Conservation (phyloP, 1,140 invertebrate genomes). For the Plutomurus gul region DNA sequence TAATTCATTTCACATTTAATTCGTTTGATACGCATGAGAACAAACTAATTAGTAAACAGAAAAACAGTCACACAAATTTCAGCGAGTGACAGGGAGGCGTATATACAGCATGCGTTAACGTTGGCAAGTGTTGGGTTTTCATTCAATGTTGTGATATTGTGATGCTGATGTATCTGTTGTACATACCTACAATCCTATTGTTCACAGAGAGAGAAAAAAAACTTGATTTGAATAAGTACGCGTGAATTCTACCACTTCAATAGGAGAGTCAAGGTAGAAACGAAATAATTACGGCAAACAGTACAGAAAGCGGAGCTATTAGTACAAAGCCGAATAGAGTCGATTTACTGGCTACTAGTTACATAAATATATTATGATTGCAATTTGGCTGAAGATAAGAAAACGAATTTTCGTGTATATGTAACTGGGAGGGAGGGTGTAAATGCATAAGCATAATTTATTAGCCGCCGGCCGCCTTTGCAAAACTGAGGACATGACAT, state of each 20-base stretch:
- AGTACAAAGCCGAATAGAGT: no score
- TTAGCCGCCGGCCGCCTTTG: not conserved
- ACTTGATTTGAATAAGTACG: not conserved
- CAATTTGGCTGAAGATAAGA: no score
- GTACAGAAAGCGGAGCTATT: no score
- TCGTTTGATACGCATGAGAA: no score
- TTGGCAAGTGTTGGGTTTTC: constrained; percentile 16
- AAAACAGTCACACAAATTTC: not conserved
- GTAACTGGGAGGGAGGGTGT: not conserved
- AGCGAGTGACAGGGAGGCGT: constrained; percentile 10
- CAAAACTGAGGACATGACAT: constrained; percentile 2
- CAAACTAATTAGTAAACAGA: not conserved
- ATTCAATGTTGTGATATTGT: not conserved
- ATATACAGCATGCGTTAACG: not conserved
- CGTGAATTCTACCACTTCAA: no score
- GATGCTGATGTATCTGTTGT: not conserved
- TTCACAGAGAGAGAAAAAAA: not conserved
- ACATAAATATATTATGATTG: no score
- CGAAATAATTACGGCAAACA: no score
- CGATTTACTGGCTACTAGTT: no score
- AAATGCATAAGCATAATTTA: constrained; percentile 24
- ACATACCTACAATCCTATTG: not conserved
- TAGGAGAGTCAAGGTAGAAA: no score
- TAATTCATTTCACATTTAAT: no score
- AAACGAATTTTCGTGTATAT: no score